A percentile compares a stretch with the other conserved stretches of the same genome.
phyloP scores from a whole-genome alignment of 2,113 vertebrate species.

The Rhodinocichla rosea region DNA sequence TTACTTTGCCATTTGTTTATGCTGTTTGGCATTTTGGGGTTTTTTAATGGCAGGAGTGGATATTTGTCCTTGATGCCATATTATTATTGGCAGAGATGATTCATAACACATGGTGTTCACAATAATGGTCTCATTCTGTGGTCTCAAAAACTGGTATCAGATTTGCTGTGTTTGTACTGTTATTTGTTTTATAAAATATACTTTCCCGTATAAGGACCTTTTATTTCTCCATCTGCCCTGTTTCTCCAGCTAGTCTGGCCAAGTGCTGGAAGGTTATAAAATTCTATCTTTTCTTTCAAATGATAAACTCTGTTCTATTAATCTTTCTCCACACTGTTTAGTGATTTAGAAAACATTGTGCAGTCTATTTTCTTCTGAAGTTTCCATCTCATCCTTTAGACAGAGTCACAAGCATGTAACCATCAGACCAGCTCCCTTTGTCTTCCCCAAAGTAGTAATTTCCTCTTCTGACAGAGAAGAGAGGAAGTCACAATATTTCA shows the following conservation, averaged over 20 bases:
- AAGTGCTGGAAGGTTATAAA: not conserved
- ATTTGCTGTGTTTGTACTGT: not conserved
- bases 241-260: conserved; percentile 1
- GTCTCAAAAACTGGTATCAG: not conserved
- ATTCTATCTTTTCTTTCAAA: not conserved
- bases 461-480: not conserved
- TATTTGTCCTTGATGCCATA: not conserved
- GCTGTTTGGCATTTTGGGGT: not conserved
- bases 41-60: not conserved
- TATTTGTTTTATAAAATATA: not conserved
- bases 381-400: not conserved
- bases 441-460: not conserved
- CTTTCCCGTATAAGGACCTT: not conserved
- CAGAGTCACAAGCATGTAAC: not conserved
- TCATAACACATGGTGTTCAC: not conserved
- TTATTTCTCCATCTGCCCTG: not conserved
- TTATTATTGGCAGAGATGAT: conserved; percentile 2
- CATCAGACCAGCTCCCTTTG: not conserved
- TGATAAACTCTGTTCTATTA: not conserved
- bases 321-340: not conserved
- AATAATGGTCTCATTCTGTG: not conserved
- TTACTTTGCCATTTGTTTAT: conserved; percentile 2
- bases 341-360: not conserved
- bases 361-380: not conserved
- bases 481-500: not conserved